phyloP scores from a whole-genome alignment of 1,140 invertebrate genomes.

The Paralvinella palmiformis region DNA sequence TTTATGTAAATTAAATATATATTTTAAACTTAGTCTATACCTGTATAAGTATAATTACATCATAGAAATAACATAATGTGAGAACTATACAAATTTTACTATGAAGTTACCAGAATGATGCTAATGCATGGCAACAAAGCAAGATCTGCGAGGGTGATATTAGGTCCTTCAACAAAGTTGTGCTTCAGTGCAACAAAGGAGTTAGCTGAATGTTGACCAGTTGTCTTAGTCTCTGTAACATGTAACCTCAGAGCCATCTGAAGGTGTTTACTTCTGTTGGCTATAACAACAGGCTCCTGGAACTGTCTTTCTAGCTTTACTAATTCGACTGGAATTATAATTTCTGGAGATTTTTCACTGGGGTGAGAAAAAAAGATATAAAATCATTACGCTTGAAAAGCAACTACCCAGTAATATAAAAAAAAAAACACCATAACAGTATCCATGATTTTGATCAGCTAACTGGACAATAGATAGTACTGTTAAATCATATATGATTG shows the following conservation, averaged over 20 bases:
- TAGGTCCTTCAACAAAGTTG: constrained; percentile 74
- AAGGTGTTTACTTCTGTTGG: constrained; percentile 71
- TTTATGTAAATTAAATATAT: no score
- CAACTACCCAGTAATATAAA: no score
- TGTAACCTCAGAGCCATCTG: not conserved
- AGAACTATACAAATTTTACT: no score
- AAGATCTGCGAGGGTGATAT: constrained; percentile 76
- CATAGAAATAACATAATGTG: no score
- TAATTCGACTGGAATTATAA: constrained; percentile 58
- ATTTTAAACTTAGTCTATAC: no score
- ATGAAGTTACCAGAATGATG: not conserved
- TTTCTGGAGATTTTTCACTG: not conserved
- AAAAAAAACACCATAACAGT: no score
- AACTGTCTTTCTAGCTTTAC: constrained; percentile 78
- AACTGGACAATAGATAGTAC: no score
- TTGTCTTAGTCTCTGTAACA: not conserved
- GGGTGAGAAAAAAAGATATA: no score
- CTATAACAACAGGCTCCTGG: constrained; percentile 72
- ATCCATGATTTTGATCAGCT: no score
- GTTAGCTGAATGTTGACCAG: not conserved
- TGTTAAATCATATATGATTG: no score
- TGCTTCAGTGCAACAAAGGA: constrained; percentile 50
- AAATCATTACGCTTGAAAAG: no score
- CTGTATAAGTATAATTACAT: no score
- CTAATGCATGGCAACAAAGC: constrained; percentile 67